A percentile compares a stretch with the other conserved stretches of the same genome.
Conservation (phyloP, 2,888 invertebrate species). For the Torymus auratus region DNA sequence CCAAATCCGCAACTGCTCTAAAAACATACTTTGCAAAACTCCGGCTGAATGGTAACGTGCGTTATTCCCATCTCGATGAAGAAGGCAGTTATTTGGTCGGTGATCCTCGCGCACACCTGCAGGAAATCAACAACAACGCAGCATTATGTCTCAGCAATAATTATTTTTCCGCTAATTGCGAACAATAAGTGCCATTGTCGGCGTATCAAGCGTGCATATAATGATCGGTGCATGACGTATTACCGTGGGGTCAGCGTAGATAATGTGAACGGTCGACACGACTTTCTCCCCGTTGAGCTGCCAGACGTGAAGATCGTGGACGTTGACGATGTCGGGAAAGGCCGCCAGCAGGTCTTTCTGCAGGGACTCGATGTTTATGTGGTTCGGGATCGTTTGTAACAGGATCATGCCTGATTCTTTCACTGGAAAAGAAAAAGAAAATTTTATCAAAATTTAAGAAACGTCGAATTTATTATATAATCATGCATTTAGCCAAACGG, state of each 20-base stretch:
- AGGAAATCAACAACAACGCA: constrained; percentile 54
- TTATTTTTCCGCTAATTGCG: too few species aligned
- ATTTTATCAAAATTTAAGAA: too few species aligned
- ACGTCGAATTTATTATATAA: too few species aligned
- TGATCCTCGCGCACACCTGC: constrained; percentile 79
- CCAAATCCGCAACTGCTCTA: too few species aligned
- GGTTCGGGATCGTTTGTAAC: constrained; percentile 94
- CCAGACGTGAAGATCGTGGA: constrained; percentile 95
- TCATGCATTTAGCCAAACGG: too few species aligned
- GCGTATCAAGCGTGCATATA: constrained; percentile 2
- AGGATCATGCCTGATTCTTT: constrained; percentile 92
- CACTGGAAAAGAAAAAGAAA: constrained; percentile 79
- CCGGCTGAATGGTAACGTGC: constrained; percentile 92
- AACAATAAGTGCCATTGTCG: too few species aligned
- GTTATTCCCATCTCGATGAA: constrained; percentile 89
- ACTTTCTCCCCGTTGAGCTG: constrained; percentile 87
- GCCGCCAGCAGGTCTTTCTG: constrained; percentile 81
- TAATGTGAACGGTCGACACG: constrained; percentile 91
- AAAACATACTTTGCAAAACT: constrained; percentile 79
- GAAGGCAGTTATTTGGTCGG: constrained; percentile 83
- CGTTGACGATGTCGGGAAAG: constrained; percentile 85
- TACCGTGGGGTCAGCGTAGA: constrained; percentile 80
- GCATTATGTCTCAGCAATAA: too few species aligned
- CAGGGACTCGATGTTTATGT: constrained; percentile 87
- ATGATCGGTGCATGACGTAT: not conserved